These are phyloP conservation scores for Pachyuromys duprasi DNA, from an alignment of 2,797 vertebrate genomes.

Conservation along the genomic window DNA sequence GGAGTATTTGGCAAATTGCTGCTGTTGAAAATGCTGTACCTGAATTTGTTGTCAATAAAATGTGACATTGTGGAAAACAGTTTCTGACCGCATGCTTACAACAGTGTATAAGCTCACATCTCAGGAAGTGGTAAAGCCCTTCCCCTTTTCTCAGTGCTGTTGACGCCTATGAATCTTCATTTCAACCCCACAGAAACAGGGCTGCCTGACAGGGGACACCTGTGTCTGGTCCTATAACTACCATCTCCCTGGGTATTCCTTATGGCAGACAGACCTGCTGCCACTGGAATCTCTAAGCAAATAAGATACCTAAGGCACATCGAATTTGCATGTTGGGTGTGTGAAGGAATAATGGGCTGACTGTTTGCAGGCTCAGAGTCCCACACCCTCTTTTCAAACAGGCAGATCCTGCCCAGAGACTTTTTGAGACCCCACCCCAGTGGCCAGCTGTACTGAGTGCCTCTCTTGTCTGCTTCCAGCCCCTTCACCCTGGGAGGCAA, in stretches of 20 bases:
- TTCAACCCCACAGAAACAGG: background rate
- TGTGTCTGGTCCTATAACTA: background rate
- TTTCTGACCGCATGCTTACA: background rate
- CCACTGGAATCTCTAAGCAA: background rate
- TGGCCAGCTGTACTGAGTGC: background rate
- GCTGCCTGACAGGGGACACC: background rate
- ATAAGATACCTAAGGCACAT: background rate
- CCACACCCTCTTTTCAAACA: constrained; percentile 70
- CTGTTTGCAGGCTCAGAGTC: background rate
- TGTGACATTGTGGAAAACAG: background rate
- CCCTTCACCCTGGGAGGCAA: background rate
- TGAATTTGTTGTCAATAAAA: background rate
- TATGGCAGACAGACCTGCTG: no score
- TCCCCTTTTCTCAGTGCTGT: background rate
- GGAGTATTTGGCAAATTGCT: background rate
- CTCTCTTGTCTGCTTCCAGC: background rate
- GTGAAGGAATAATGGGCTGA: background rate
- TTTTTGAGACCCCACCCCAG: background rate
- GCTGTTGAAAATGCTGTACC: background rate
- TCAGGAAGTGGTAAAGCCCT: background rate
- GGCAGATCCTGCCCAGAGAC: background rate
- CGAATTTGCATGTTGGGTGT: background rate
- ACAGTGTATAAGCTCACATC: background rate
- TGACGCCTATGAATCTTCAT: background rate
- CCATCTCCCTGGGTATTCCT: accelerated